Evolutionary conservation across 2,888 invertebrate species (phyloP).

Genomic region (Abscondita cerata): DNA sequence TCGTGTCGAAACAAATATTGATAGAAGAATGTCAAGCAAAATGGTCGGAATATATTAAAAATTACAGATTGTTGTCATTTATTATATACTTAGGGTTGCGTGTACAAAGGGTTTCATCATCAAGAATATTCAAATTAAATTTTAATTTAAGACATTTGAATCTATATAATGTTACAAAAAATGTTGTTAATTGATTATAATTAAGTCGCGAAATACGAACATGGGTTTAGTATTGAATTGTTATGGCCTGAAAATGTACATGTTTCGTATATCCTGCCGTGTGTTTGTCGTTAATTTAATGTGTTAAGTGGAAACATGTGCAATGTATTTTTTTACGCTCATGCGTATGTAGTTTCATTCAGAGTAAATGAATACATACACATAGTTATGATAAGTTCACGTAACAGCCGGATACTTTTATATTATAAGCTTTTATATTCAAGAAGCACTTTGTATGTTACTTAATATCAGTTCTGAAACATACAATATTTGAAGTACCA

Average conservation of each 20-base stretch:
- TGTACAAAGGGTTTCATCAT: too few species aligned
- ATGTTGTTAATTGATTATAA: background rate
- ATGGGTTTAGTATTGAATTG: background rate
- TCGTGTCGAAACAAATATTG: too few species aligned
- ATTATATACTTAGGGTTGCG: too few species aligned
- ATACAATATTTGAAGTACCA: background rate
- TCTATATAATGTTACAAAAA: too few species aligned
- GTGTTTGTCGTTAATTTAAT: slow-evolving; percentile 15
- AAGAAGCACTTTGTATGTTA: background rate
- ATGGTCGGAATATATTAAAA: too few species aligned
- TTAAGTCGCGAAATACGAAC: too few species aligned
- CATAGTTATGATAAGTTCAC: slow-evolving; percentile 14
- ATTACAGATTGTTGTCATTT: too few species aligned
- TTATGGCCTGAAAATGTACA: background rate
- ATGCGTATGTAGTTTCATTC: slow-evolving; percentile 10
- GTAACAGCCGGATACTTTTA: slow-evolving; percentile 6
- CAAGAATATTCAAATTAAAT: too few species aligned
- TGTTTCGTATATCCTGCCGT: slow-evolving; percentile 9
- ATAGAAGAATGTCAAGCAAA: too few species aligned
- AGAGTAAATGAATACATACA: slow-evolving; percentile 2
- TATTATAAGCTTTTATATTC: slow-evolving; percentile 3
- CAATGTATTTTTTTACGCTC: slow-evolving; percentile 1
- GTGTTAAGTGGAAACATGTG: slow-evolving; percentile 24
- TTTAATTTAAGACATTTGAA: too few species aligned
- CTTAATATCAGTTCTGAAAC: background rate